Evolutionary conservation across 1,140 invertebrate genomes (phyloP).

Genomic region (roundworm (Caenorhabditis elegans)): DNA sequence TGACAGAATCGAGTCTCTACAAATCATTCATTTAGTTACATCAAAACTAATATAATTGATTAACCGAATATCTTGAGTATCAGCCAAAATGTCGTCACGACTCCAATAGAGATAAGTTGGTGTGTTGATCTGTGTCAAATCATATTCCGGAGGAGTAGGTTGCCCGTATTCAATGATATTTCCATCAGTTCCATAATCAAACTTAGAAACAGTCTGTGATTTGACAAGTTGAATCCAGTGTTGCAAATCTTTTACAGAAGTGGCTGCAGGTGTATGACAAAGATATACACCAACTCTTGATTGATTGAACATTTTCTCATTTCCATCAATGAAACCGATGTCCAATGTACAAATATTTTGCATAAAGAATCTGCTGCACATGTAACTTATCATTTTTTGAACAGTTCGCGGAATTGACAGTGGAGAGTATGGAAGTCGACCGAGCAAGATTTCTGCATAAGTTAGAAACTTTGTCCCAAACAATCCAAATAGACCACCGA

Average conservation of each 20-base stretch:
- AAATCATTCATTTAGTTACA: background rate
- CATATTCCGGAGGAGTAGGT: constrained; percentile 56
- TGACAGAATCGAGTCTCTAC: constrained; percentile 17
- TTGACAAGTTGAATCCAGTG: constrained; percentile 42
- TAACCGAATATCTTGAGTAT: constrained; percentile 53
- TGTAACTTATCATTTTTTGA: constrained; percentile 21
- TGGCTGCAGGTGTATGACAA: constrained; percentile 46
- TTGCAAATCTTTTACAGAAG: constrained; percentile 43
- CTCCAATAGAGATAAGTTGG: constrained; percentile 61
- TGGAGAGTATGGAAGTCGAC: background rate
- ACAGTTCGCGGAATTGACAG: background rate
- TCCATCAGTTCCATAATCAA: constrained; percentile 21
- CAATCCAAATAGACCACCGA: constrained; percentile 48
- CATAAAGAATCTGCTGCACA: constrained; percentile 16
- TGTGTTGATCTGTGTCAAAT: constrained; percentile 50
- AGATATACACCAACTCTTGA: constrained; percentile 47
- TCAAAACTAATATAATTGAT: background rate
- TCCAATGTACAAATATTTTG: constrained; percentile 38
- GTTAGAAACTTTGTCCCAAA: constrained; percentile 41
- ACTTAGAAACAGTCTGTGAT: constrained; percentile 5
- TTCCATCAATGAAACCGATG: constrained; percentile 40
- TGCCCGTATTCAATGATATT: constrained; percentile 41
- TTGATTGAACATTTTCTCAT: constrained; percentile 40
- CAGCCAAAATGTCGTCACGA: constrained; percentile 59
- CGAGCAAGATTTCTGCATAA: background rate